Evolutionary conservation across 2,888 invertebrate species (phyloP).

Genomic region (Homarus gammarus): DNA sequence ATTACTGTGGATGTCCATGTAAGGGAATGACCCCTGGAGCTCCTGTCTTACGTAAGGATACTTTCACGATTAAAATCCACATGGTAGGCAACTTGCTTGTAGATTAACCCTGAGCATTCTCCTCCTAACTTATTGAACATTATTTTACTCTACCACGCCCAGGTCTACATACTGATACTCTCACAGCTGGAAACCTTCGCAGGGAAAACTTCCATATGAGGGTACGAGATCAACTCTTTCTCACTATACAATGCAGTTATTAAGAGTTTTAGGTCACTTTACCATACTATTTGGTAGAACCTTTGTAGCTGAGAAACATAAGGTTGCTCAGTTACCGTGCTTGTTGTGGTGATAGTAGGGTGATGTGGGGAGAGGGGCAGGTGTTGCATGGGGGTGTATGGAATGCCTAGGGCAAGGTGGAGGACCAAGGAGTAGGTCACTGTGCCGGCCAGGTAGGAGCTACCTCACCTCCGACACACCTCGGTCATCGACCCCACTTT

Average conservation of each 20-base stretch:
- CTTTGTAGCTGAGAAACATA: neutral
- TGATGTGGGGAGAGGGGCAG: neutral
- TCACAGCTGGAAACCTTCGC: neutral
- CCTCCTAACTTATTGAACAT: neutral
- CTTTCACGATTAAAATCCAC: slow-evolving; percentile 32
- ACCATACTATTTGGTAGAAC: too few relatives aligned
- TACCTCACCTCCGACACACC: neutral
- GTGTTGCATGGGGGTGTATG: neutral
- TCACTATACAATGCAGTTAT: too few relatives aligned
- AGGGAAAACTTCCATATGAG: neutral
- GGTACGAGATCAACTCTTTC: neutral
- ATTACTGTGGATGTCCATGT: neutral
- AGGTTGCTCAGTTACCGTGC: neutral
- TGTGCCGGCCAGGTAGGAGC: slow-evolving; percentile 18
- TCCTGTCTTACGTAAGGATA: slow-evolving; percentile 20
- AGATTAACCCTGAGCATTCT: neutral
- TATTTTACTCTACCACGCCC: neutral
- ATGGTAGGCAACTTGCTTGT: neutral
- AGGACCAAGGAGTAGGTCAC: slow-evolving; percentile 13
- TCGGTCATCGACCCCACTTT: slow-evolving; percentile 49
- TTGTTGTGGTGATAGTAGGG: neutral
- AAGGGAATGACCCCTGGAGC: neutral
- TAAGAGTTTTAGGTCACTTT: too few relatives aligned
- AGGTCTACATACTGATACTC: neutral
- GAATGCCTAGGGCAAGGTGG: neutral